Evolutionary conservation across 1,140 invertebrate species (phyloP).

Genomic region (Lerema accius): DNA sequence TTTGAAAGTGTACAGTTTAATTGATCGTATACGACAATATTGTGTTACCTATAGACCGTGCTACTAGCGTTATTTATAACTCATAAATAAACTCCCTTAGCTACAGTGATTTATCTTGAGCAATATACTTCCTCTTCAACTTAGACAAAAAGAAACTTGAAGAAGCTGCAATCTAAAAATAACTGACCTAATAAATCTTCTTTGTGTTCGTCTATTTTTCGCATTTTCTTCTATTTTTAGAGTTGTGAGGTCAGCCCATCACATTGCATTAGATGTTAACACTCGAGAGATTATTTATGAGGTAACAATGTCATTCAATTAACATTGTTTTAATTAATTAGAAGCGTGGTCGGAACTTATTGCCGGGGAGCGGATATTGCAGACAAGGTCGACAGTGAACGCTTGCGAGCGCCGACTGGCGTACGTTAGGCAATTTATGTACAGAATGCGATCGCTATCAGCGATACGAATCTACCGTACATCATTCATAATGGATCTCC

Average conservation of each 20-base stretch:
- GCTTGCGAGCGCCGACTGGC: conserved; percentile 26
- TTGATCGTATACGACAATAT: too few relatives aligned
- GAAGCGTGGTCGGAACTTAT: conserved; percentile 54
- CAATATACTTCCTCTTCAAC: conserved; percentile 2
- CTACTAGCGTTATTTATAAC: neutral
- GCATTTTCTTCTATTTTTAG: conserved; percentile 1
- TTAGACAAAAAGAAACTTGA: neutral
- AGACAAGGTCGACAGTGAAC: conserved; percentile 37
- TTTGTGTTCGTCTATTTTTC: conserved; percentile 5
- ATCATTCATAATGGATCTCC: conserved; percentile 5
- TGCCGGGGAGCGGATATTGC: conserved; percentile 38
- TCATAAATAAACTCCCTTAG: neutral
- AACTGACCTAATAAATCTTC: conserved; percentile 5
- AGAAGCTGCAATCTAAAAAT: neutral
- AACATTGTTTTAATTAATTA: conserved; percentile 44
- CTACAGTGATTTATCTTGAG: neutral
- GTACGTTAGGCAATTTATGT: conserved; percentile 35
- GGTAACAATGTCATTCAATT: conserved; percentile 38
- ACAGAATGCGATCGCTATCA: conserved; percentile 26
- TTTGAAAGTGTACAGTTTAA: too few relatives aligned
- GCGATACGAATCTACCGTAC: conserved; percentile 13
- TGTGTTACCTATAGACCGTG: too few relatives aligned
- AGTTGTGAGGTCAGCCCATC: neutral
- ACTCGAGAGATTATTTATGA: conserved; percentile 28
- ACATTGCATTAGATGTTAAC: neutral